Percentiles rank a stretch among this genome's conserved stretches.
These are phyloP conservation scores for Fundulus diaphanus DNA, from an alignment of 2,797 vertebrate genomes.

Conservation along the genomic window DNA sequence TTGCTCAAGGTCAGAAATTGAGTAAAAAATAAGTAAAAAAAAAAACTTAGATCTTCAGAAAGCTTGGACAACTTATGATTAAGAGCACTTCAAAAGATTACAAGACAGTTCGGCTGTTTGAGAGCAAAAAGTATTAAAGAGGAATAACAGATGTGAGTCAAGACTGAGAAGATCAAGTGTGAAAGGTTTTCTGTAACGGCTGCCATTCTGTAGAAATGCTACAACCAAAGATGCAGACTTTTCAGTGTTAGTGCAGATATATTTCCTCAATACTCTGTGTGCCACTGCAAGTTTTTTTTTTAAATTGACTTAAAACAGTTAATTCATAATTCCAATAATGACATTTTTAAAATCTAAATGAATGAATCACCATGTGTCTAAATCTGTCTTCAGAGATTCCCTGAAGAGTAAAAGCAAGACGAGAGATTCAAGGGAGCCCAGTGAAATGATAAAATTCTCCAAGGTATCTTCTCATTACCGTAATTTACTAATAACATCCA, in stretches of 20 bases:
- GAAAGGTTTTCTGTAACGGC: background rate
- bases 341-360: background rate
- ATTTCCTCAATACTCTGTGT: background rate
- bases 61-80: background rate
- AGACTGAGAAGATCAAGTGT: background rate
- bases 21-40: background rate
- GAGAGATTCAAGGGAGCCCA: constrained; percentile 69
- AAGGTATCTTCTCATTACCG: constrained; percentile 77
- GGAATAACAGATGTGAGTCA: background rate
- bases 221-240: background rate
- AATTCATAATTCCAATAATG: background rate
- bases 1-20: background rate
- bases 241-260: background rate
- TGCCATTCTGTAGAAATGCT: background rate
- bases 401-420: constrained; percentile 67
- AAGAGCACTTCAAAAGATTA: background rate
- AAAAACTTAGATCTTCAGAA: background rate
- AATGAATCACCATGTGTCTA: background rate
- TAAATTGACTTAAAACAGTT: background rate
- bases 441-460: constrained; percentile 88
- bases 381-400: constrained; percentile 61
- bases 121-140: background rate
- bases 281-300: background rate
- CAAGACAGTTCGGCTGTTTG: background rate
- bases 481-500: background rate